Evolutionary conservation across 1,140 invertebrate genomes (phyloP).

Genomic region (Anoplolepis gracilipes): DNA sequence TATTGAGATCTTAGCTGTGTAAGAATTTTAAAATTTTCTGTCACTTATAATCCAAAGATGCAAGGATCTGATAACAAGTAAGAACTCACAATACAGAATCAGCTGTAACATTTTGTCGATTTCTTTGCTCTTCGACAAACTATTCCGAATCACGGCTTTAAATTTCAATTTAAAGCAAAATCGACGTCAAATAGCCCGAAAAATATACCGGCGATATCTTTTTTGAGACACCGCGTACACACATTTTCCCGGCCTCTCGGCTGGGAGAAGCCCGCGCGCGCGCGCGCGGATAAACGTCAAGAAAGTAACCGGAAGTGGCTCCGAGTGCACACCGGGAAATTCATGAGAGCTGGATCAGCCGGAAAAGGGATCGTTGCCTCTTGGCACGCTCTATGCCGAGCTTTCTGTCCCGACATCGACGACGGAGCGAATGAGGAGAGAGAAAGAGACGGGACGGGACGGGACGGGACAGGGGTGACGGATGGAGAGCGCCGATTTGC

Average conservation of each 20-base stretch:
- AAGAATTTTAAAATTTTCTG: background rate
- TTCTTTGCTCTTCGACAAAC: background rate
- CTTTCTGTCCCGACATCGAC: constrained; percentile 41
- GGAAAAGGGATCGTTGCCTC: constrained; percentile 64
- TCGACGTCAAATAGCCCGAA: background rate
- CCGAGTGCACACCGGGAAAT: constrained; percentile 67
- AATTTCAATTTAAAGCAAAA: constrained; percentile 8
- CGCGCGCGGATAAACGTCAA: constrained; percentile 57
- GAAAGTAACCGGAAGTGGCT: constrained; percentile 69
- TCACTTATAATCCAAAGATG: background rate
- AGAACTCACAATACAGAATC: background rate
- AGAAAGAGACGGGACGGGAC: background rate
- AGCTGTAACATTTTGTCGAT: background rate
- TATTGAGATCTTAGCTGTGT: background rate
- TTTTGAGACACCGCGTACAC: constrained; percentile 18
- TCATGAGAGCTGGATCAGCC: constrained; percentile 71
- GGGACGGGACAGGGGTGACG: background rate
- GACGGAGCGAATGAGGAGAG: constrained; percentile 21
- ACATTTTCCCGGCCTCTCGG: constrained; percentile 4
- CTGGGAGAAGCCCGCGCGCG: background rate
- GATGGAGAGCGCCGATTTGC: constrained; percentile 58
- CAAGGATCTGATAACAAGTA: no score
- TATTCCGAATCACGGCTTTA: background rate
- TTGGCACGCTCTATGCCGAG: constrained; percentile 40
- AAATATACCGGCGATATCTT: background rate